phyloP scores from a whole-genome alignment of 2,797 vertebrate species.

The Scarus forsteni region DNA sequence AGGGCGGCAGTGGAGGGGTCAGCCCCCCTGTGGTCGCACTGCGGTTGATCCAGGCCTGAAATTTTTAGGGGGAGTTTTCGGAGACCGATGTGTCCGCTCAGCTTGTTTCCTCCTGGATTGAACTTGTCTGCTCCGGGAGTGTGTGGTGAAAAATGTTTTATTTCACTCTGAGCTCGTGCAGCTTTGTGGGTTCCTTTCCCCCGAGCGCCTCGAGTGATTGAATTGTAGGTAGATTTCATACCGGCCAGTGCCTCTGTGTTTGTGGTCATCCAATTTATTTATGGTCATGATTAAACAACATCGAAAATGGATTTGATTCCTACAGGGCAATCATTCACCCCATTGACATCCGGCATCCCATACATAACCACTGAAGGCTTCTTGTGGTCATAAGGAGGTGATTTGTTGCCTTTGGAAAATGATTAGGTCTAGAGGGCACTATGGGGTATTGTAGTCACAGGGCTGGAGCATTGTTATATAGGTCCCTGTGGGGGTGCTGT shows the following conservation, averaged over 20 bases:
- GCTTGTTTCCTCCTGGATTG: constrained; percentile 3
- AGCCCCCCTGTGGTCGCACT: constrained; percentile 60
- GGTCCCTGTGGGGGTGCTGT: constrained; percentile 34
- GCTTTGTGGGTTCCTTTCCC: constrained; percentile 10
- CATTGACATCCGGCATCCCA: constrained; percentile 60
- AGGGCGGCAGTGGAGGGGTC: constrained; percentile 66
- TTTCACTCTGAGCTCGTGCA: constrained; percentile 1
- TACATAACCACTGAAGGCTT: constrained; percentile 59
- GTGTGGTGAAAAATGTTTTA: constrained; percentile 11
- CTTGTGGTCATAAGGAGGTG: constrained; percentile 61
- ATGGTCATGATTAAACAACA: constrained; percentile 67
- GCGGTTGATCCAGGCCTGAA: constrained; percentile 57
- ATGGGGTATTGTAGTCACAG: constrained; percentile 50
- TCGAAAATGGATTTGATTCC: constrained; percentile 72
- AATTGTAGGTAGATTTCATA: constrained; percentile 49
- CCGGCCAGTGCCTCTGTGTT: constrained; percentile 42
- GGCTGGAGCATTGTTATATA: constrained; percentile 55
- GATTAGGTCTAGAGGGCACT: constrained; percentile 61
- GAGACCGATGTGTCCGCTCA: neutral
- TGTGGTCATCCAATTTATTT: constrained; percentile 64
- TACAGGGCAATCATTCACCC: constrained; percentile 55
- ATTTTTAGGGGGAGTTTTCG: constrained; percentile 23
- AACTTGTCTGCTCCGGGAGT: neutral
- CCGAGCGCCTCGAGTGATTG: constrained; percentile 36
- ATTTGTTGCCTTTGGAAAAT: constrained; percentile 71